Evolutionary conservation across 1,140 invertebrate genomes (phyloP), one percentile per base, ranked within the genome.

Genomic region (Triops longicaudatus): DNA sequence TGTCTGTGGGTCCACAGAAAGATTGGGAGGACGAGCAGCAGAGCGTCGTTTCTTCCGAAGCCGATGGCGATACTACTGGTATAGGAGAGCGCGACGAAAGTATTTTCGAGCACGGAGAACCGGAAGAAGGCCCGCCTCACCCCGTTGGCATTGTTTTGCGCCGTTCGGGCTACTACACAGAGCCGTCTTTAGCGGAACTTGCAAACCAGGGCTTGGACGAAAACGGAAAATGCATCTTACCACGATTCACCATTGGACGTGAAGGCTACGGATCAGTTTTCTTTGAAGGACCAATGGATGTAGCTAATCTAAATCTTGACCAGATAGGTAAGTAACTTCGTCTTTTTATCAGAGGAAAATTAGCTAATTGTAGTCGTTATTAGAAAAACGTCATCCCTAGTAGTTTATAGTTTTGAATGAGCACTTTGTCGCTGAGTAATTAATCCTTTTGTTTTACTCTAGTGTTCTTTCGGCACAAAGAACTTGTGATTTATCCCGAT

Each of bases 231-330:
- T 98, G 95, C 83, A 85, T 94, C 41, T 91, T 98, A 12, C 90
- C 94, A n/a, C 90, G 95, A 79, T 93, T 99, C 79, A 95, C 93
- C 0, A 87, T 99, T 74, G 96, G 96, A 0, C 87, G 97, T 17
- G 87, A 91, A 77, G 93, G 93, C 72, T 99, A 96, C 84, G 97
- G 98, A 27, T 94, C 93, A 84, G 92, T 99, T 0, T 94, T 88
- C 82, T 99, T 95, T 83, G 89, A 91, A 37, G 92, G 93, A 79
- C 88, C 90, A 27, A 91, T 97, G 78, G 92, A 98, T 84, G 90
- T 98, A n/a, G 88, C 91, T 27, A 91, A 91, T 10, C 81, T 98
- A 22, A 94, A 98, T 85, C 83, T 98, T 9, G 96, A 98, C 85
- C 90, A 94, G 80, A 89, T 95, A 22, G 90, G 91, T 91, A 82